These are phyloP conservation scores for Ammodytes dubius DNA, from an alignment of 2,113 vertebrate species.

Conservation along the genomic window DNA sequence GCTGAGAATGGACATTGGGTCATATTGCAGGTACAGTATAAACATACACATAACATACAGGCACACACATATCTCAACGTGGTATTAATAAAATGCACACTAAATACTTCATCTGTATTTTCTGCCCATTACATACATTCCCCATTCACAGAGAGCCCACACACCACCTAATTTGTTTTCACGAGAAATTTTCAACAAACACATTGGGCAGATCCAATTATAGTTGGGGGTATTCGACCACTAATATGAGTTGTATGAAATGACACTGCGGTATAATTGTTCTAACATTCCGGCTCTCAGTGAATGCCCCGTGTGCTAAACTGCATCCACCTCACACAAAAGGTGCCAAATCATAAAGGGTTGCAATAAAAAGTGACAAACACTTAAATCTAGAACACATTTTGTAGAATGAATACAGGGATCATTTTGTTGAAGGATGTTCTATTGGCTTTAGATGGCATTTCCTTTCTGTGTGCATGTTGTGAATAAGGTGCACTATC, in stretches of 20 bases:
- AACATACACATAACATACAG: background rate
- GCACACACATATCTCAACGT: background rate
- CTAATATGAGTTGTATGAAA: slow-evolving; percentile 7
- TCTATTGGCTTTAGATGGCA: slow-evolving; percentile 39
- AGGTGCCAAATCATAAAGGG: slow-evolving; percentile 5
- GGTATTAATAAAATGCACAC: background rate
- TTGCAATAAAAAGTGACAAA: slow-evolving; percentile 14
- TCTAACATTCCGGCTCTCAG: background rate
- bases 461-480: slow-evolving; percentile 41
- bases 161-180: slow-evolving; percentile 1
- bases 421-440: slow-evolving; percentile 39
- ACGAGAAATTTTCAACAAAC: background rate
- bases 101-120: background rate
- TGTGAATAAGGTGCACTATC: slow-evolving; percentile 44
- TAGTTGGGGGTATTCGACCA: background rate
- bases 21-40: slow-evolving; percentile 90
- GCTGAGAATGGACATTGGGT: slow-evolving; percentile 95
- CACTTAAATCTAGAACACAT: background rate
- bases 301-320: background rate
- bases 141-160: background rate
- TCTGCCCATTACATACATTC: background rate
- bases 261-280: background rate
- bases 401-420: slow-evolving; percentile 9
- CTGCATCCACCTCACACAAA: background rate
- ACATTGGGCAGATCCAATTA: slow-evolving; percentile 17